These are phyloP conservation scores for Willowsia nigromaculata DNA, from an alignment of 2,888 invertebrate genomes.

Conservation along the genomic window DNA sequence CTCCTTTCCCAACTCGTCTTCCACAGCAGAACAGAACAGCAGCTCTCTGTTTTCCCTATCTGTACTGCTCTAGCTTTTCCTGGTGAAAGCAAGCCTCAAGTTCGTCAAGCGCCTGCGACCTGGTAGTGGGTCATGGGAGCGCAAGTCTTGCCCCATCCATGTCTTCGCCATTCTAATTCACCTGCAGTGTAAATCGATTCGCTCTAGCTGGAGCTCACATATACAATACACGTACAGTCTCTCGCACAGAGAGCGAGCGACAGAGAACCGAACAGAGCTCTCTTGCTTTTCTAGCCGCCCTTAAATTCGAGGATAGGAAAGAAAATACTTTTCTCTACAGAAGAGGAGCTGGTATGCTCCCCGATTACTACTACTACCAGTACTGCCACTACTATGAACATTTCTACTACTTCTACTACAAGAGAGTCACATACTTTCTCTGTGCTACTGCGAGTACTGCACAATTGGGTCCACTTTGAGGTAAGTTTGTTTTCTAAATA, in stretches of 20 bases:
- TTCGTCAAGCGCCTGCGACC: conserved; percentile 76
- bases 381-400: not conserved
- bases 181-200: conserved; percentile 78
- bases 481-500: conserved; percentile 72
- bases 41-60: not conserved
- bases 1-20: not conserved
- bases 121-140: conserved; percentile 76
- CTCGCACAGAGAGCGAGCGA: not conserved
- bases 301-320: not conserved
- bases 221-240: not conserved
- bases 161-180: conserved; percentile 78
- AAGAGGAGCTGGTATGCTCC: conserved; percentile 10
- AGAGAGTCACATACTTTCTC: conserved; percentile 14
- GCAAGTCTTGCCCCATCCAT: conserved; percentile 77
- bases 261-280: too few species aligned
- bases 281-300: not conserved
- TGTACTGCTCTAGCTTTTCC: not conserved
- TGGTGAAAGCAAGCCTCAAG: conserved; percentile 73
- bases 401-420: not conserved
- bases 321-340: conserved; percentile 12
- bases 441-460: conserved; percentile 64
- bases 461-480: conserved; percentile 75
- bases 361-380: not conserved
- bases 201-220: conserved; percentile 49
- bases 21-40: not conserved